These are phyloP conservation scores for Acipenser oxyrinchus DNA, from an alignment of 2,797 vertebrate species.

Conservation along the genomic window DNA sequence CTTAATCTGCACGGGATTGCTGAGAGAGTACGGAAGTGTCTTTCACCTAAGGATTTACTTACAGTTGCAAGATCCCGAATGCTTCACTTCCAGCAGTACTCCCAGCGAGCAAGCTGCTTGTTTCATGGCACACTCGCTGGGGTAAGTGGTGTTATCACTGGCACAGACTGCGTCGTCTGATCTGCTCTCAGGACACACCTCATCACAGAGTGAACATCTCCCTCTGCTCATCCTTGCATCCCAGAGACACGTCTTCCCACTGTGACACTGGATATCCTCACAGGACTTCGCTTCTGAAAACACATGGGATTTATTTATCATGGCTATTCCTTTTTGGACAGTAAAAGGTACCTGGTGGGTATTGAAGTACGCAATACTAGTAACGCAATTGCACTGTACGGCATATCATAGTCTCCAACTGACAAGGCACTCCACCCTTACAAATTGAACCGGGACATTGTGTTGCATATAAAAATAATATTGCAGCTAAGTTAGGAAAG, in stretches of 20 bases:
- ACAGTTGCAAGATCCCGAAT: constrained; percentile 98
- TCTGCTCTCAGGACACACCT: constrained; percentile 80
- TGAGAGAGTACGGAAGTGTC: constrained; percentile 66
- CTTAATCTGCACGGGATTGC: constrained; percentile 49
- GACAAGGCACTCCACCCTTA: too few relatives aligned
- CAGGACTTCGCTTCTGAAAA: constrained; percentile 92
- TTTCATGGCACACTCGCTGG: constrained; percentile 94
- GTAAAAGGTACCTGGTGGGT: too few relatives aligned
- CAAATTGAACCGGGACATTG: too few relatives aligned
- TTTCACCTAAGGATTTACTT: constrained; percentile 78
- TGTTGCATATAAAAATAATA: too few relatives aligned
- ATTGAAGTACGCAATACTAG: too few relatives aligned
- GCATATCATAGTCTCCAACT: too few relatives aligned
- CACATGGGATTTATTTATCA: background rate
- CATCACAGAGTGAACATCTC: constrained; percentile 82
- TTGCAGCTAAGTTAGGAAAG: too few relatives aligned
- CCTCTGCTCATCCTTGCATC: constrained; percentile 85
- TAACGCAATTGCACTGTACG: too few relatives aligned
- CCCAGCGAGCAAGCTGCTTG: constrained; percentile 88
- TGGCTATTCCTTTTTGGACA: too few relatives aligned
- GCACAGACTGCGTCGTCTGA: constrained; percentile 90
- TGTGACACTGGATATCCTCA: constrained; percentile 88
- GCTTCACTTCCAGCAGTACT: constrained; percentile 90
- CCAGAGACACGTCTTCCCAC: constrained; percentile 92
- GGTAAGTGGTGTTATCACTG: constrained; percentile 94